These are phyloP conservation scores for Chlorospingus semifuscus DNA, from an alignment of 2,797 vertebrate species.

Conservation along the genomic window DNA sequence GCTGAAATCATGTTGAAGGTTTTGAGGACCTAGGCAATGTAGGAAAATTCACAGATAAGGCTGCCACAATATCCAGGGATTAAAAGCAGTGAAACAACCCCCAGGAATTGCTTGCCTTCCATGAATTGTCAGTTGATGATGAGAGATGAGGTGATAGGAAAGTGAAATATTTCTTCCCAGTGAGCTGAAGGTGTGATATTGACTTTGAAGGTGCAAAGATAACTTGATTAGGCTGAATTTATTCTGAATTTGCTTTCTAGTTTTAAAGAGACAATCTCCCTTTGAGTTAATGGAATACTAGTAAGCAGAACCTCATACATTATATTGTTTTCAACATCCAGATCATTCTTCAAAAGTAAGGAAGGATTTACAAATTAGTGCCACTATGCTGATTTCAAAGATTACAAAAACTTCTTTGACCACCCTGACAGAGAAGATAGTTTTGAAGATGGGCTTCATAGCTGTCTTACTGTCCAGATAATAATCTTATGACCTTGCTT, in stretches of 20 bases:
- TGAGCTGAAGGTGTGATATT: constrained; percentile 46
- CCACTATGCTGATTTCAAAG: background rate
- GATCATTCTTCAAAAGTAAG: background rate
- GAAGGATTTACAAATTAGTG: background rate
- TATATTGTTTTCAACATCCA: background rate
- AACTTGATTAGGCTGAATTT: constrained; percentile 35
- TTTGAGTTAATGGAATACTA: background rate
- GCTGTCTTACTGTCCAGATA: background rate
- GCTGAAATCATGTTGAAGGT: constrained; percentile 3
- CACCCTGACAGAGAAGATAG: background rate
- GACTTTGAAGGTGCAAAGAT: constrained; percentile 27
- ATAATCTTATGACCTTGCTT: background rate
- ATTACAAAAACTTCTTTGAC: background rate
- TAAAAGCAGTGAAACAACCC: constrained; percentile 15
- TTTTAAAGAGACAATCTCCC: background rate
- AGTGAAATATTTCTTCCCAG: constrained; percentile 41
- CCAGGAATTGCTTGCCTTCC: constrained; percentile 6
- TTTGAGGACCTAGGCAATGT: background rate
- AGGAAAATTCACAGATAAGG: constrained; percentile 12
- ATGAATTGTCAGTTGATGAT: constrained; percentile 41
- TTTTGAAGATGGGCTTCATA: background rate
- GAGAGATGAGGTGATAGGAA: constrained; percentile 33
- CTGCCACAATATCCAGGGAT: constrained; percentile 2
- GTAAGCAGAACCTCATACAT: background rate
- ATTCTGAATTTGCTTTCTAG: background rate